A percentile compares a stretch with the other conserved stretches of the same genome.
phyloP scores from a whole-genome alignment of 2,113 vertebrate genomes.

The Sorex araneus region DNA sequence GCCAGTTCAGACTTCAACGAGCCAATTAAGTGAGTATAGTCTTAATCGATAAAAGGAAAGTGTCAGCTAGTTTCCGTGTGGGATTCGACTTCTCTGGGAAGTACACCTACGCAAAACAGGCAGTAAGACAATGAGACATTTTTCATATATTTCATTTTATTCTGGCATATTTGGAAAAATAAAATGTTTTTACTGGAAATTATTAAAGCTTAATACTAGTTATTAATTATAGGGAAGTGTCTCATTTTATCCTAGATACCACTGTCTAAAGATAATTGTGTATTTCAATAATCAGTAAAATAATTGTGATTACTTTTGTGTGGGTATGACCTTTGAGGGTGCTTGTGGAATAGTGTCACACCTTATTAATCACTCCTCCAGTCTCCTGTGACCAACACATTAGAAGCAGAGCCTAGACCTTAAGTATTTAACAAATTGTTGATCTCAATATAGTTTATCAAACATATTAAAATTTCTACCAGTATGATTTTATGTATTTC shows the following conservation, averaged over 20 bases:
- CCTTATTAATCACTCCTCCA: no score
- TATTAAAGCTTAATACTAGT: not conserved
- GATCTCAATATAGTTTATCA: not conserved
- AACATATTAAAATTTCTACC: not conserved
- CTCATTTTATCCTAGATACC: not conserved
- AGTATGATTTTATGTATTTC: not conserved
- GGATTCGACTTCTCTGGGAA: not conserved
- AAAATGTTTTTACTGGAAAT: not conserved
- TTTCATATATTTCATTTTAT: not conserved
- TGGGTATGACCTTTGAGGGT: no score
- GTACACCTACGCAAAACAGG: not conserved
- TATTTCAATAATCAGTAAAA: not conserved
- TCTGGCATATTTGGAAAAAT: constrained; percentile 44
- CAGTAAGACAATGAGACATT: not conserved
- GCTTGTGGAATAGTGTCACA: no score
- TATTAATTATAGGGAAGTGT: not conserved
- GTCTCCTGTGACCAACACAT: no score
- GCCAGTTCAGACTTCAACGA: not conserved
- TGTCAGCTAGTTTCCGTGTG: not conserved
- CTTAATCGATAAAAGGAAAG: not conserved
- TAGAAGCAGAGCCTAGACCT: no score
- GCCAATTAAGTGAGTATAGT: not conserved
- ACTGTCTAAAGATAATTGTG: not conserved
- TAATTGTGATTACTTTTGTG: not conserved
- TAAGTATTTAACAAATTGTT: no score